These are phyloP conservation scores for Gobio gobio DNA, from an alignment of 2,113 vertebrate genomes.

Conservation along the genomic window DNA sequence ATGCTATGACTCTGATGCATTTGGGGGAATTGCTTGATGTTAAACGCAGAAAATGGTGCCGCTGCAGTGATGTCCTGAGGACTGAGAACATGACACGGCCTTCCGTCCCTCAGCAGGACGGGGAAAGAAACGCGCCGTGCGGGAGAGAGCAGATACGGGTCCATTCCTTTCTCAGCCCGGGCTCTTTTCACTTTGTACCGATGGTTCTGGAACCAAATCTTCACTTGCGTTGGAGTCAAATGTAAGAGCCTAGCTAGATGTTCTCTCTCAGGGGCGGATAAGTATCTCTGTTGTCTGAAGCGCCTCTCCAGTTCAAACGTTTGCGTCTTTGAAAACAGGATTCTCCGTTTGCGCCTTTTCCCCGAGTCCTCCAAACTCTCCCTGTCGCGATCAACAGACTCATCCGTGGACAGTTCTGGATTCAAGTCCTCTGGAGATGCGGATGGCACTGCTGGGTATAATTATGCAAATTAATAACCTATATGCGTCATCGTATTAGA, in stretches of 20 bases:
- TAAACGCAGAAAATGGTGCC: slow-evolving; percentile 83
- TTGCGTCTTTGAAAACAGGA: slow-evolving; percentile 84
- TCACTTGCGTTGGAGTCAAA: slow-evolving; percentile 82
- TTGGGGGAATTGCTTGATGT: slow-evolving; percentile 84
- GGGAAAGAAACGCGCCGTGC: slow-evolving; percentile 85
- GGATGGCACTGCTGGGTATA: slow-evolving; percentile 69
- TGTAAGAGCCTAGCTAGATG: slow-evolving; percentile 80
- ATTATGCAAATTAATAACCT: not conserved
- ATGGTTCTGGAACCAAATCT: slow-evolving; percentile 87
- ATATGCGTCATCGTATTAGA: not conserved
- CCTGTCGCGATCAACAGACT: slow-evolving; percentile 82
- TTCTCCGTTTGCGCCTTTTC: slow-evolving; percentile 81
- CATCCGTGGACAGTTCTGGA: slow-evolving; percentile 81
- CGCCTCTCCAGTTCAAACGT: slow-evolving; percentile 82
- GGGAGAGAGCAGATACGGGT: slow-evolving; percentile 85
- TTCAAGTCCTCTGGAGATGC: slow-evolving; percentile 76
- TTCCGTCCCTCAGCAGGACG: slow-evolving; percentile 86
- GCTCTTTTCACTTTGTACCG: slow-evolving; percentile 85
- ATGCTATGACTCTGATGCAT: slow-evolving; percentile 81
- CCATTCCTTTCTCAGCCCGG: slow-evolving; percentile 85
- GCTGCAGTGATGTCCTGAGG: slow-evolving; percentile 87
- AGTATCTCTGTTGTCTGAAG: slow-evolving; percentile 81
- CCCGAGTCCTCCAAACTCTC: slow-evolving; percentile 77
- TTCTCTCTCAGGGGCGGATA: slow-evolving; percentile 80
- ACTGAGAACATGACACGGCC: slow-evolving; percentile 83